Conservation (phyloP, 2,888 invertebrate genomes). For the Hymenopus coronatus region DNA sequence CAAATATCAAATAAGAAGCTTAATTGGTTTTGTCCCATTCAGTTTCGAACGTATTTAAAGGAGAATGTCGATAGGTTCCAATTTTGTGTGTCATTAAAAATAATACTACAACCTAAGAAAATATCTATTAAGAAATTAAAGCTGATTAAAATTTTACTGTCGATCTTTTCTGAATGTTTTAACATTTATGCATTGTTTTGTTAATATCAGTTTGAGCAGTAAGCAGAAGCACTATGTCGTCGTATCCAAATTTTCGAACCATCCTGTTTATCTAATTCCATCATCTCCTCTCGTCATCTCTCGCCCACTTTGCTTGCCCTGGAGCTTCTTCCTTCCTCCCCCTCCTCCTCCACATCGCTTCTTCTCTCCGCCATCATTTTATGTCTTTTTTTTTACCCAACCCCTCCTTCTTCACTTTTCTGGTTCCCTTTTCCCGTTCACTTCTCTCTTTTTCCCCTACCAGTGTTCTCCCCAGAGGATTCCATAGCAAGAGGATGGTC, state of each 20-base stretch:
- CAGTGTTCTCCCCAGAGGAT: not conserved
- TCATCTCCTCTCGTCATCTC: conserved; percentile 15
- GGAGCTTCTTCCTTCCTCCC: conserved; percentile 13
- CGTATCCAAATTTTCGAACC: not conserved
- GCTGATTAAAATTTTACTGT: too few relatives aligned
- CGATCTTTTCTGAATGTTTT: not conserved
- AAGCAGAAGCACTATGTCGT: not conserved
- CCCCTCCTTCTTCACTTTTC: not conserved
- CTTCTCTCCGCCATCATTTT: conserved; percentile 12
- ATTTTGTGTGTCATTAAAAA: too few relatives aligned
- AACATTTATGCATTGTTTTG: not conserved
- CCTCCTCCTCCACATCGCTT: not conserved
- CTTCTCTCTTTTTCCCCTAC: conserved; percentile 8
- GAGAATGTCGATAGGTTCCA: too few relatives aligned
- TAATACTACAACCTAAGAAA: too few relatives aligned
- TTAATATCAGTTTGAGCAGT: not conserved
- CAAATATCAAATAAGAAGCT: too few relatives aligned
- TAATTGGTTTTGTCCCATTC: too few relatives aligned
- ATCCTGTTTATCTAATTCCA: conserved; percentile 21
- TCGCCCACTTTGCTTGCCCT: conserved; percentile 16
- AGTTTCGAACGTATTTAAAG: too few relatives aligned
- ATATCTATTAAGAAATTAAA: too few relatives aligned
- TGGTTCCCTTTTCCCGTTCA: not conserved
- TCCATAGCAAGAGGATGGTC: conserved; percentile 15
- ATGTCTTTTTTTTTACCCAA: conserved; percentile 12